Evolutionary conservation across 2,888 invertebrate species (phyloP).

Genomic region (Cryptophagus acutangulus): DNA sequence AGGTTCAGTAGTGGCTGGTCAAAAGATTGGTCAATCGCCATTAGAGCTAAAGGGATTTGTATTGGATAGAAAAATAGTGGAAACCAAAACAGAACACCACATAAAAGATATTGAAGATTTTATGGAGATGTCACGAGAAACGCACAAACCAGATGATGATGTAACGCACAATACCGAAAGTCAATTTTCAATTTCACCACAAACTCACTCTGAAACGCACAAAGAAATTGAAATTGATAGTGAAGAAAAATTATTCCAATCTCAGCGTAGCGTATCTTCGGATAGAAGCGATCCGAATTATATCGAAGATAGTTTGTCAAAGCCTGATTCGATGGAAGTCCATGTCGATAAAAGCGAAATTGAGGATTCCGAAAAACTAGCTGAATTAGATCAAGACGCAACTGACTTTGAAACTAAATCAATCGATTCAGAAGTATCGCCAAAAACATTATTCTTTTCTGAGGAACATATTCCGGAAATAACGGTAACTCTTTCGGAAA

Average conservation of each 20-base stretch:
- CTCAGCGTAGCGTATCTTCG: conserved; percentile 39
- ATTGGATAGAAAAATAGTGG: conserved; percentile 14
- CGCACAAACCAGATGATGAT: conserved; percentile 28
- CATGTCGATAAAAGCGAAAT: conserved; percentile 52
- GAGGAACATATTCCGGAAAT: conserved; percentile 45
- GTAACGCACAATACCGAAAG: too few species aligned
- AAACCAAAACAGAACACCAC: conserved; percentile 11
- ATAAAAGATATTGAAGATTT: conserved; percentile 27
- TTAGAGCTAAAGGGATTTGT: conserved; percentile 20
- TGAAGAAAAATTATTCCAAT: conserved; percentile 35
- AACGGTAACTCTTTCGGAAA: conserved; percentile 45
- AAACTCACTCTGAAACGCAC: conserved; percentile 30
- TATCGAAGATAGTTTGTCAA: conserved; percentile 32
- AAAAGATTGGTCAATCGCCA: conserved; percentile 20
- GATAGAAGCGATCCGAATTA: conserved; percentile 30
- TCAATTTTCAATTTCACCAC: conserved; percentile 26
- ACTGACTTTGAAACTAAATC: conserved; percentile 43
- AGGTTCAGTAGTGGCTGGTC: conserved; percentile 28
- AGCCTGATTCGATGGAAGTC: conserved; percentile 50
- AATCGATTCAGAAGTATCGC: conserved; percentile 36
- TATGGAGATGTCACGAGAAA: conserved; percentile 26
- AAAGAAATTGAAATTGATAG: conserved; percentile 34
- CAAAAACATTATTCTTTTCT: conserved; percentile 25
- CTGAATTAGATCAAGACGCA: conserved; percentile 45
- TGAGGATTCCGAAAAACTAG: conserved; percentile 50